Evolutionary conservation across 2,888 invertebrate genomes (phyloP), one percentile per base, ranked within the genome.

Genomic region (Hipparchia sbordonii): DNA sequence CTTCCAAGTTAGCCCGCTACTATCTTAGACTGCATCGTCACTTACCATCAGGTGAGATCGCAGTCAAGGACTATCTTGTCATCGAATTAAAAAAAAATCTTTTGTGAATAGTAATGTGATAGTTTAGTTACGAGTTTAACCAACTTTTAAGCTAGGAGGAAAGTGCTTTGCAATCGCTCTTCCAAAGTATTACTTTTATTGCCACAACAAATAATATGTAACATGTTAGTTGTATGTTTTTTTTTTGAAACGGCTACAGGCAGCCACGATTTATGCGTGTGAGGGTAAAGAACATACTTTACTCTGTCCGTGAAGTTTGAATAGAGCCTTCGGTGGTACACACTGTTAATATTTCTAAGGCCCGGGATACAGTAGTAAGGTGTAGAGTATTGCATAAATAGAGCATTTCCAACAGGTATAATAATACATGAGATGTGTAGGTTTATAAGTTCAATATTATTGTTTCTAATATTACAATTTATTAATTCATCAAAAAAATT

Each of bases 311-410:
- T 77, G 80, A 72, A 75, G 76, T 77, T 78, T 79, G 86, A 85
- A 89, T 86, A 88, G 85, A 86, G 85, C 84, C 86, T 87, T 89
- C 85, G 85, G 85, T 83, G 77, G 83, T 67, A 76, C 82, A 82
- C 85, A 82, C 85, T 84, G 87, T 85, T 86, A 87, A 84, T 85
- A 86, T 80, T 80, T 82, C 79, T 80, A 81, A 81, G 72, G 67
- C 61, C 74, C 73, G 6, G 65, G 74, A 56, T 46, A 62, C 7
- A 33, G 1, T 51, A n/a, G 7, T 23, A 12, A 13, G 46, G 56
- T 54, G 56, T 46, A 63, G 69, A 61, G 69, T 12, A 33, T 68
- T 67, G 5, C 57, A 23, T 7, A 54, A 6, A 39, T 48, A 48
- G 48, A 48, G 48, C 48, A 48, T 48, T 48, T 48, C 2, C 1